A percentile compares a stretch with the other conserved stretches of the same genome.
phyloP scores from a whole-genome alignment of 2,797 vertebrate species.

The Accipiter fasciatus region DNA sequence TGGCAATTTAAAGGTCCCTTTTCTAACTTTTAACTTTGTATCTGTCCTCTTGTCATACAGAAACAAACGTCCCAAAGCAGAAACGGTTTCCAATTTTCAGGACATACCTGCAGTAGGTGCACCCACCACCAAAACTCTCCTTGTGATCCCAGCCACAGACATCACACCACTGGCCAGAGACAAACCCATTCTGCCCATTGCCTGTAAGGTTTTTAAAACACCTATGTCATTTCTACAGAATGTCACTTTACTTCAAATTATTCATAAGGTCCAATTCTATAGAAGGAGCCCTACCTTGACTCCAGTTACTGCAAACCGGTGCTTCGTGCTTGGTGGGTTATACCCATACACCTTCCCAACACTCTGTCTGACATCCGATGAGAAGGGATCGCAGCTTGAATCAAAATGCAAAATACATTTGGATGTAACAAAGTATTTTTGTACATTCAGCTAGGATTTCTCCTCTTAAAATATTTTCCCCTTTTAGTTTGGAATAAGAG shows the following conservation, averaged over 20 bases:
- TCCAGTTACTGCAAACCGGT: constrained; percentile 63
- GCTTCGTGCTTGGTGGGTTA: constrained; percentile 38
- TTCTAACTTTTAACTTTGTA: background rate
- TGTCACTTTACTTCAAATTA: background rate
- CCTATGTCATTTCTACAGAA: background rate
- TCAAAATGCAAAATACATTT: background rate
- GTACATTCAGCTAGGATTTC: background rate
- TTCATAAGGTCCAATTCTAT: background rate
- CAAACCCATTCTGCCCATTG: constrained; percentile 71
- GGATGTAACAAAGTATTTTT: background rate
- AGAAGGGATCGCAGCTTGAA: background rate
- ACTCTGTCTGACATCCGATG: background rate
- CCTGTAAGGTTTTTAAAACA: constrained; percentile 58
- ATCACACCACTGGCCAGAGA: constrained; percentile 75
- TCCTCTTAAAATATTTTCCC: background rate
- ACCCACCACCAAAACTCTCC: constrained; percentile 70
- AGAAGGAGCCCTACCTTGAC: constrained; percentile 61
- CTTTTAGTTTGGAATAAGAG: background rate
- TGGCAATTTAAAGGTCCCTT: background rate
- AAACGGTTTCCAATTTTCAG: background rate
- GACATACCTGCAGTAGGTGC: constrained; percentile 76
- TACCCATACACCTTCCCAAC: constrained; percentile 75
- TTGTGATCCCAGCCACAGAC: constrained; percentile 59
- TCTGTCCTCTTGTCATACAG: background rate
- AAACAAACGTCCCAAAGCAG: background rate